Conservation (phyloP, 1,140 invertebrate species). For the Phymastichus coffea region DNA sequence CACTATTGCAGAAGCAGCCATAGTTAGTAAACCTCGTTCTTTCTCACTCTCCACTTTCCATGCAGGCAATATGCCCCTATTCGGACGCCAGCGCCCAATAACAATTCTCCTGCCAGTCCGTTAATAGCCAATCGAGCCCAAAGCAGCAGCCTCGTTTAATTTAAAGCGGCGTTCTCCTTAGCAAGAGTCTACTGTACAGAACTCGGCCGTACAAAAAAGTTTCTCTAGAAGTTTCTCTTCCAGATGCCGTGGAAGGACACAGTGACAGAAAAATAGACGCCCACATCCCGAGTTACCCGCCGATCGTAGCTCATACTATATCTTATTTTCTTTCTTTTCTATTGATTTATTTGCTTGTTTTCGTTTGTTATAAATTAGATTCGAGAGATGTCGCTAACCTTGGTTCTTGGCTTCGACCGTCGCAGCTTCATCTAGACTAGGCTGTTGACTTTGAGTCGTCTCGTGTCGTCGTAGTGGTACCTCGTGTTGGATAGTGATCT, state of each 20-base stretch:
- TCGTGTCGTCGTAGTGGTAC: conserved; percentile 49
- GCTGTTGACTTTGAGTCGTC: conserved; percentile 58
- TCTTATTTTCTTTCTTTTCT: too few species aligned
- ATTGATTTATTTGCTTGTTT: too few species aligned
- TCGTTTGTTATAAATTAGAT: too few species aligned
- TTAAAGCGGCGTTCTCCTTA: too few species aligned
- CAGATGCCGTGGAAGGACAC: too few species aligned
- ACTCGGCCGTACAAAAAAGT: neutral
- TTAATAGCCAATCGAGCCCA: conserved; percentile 5
- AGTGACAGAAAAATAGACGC: too few species aligned
- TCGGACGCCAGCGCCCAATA: neutral
- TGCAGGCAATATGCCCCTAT: conserved; percentile 11
- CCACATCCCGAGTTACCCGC: too few species aligned
- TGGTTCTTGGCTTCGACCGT: conserved; percentile 45
- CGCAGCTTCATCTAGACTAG: conserved; percentile 51
- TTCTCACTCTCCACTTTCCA: too few species aligned
- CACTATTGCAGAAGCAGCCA: conserved; percentile 26
- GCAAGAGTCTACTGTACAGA: conserved; percentile 22
- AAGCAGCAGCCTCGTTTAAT: too few species aligned
- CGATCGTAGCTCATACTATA: too few species aligned
- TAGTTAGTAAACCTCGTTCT: too few species aligned
- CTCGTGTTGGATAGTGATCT: conserved; percentile 46
- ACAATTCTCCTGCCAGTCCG: neutral
- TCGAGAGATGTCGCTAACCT: conserved; percentile 35
- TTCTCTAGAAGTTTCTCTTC: too few species aligned